Base-by-base conservation (phyloP, 2,113 vertebrate genomes). In the Callocephalon fimbriatum region DNA sequence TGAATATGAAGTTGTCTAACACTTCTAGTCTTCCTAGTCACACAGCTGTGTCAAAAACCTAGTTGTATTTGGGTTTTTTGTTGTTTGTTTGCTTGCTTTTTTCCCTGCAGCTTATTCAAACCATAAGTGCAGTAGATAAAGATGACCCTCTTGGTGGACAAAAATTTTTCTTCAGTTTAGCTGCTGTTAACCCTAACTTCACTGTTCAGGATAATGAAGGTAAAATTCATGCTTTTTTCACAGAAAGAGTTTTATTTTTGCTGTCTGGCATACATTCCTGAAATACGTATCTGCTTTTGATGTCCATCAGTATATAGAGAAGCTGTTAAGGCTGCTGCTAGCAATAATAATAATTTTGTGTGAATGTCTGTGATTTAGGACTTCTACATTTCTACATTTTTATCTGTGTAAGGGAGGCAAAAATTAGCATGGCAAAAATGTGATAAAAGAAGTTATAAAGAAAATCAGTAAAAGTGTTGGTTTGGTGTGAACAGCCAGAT, bases 91-190 rank as follows among this genome's bases (percentile, higher is more conserved):
- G 10, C 53, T 95, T 87, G 31, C 2, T 91, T 82, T 95, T 92
- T 48, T 94, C 15, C 95, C 54, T 97, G 72, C 98, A 99, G 99
- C 98, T 99, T 92, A 99, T 99, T 97, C 99, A 99, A 96, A 99
- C 99, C 19, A 99, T 99, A 98, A 99, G 99, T 92, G 99, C 99
- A 13, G 98, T 99, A 75, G 99, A 99, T 97, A 99, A 99, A 78
- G 99, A 99, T 80, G 99, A 99, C 27, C 99, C 99, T 15, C 98
- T 99, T 14, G 98, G 99, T 56, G 99, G 99, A 97, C 99, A 99
- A 97, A 99, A 99, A 87, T 99, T 99, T 98, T 99, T 99, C 98
- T 99, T 99, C 97, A 99, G 99, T 83, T 99, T 99, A 96, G 99
- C 99, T 91, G 97, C 98, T 32, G 98, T 98, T 83, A 99, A 99